Evolutionary conservation across 2,113 vertebrate genomes (phyloP).

Genomic region (Bos indicus): DNA sequence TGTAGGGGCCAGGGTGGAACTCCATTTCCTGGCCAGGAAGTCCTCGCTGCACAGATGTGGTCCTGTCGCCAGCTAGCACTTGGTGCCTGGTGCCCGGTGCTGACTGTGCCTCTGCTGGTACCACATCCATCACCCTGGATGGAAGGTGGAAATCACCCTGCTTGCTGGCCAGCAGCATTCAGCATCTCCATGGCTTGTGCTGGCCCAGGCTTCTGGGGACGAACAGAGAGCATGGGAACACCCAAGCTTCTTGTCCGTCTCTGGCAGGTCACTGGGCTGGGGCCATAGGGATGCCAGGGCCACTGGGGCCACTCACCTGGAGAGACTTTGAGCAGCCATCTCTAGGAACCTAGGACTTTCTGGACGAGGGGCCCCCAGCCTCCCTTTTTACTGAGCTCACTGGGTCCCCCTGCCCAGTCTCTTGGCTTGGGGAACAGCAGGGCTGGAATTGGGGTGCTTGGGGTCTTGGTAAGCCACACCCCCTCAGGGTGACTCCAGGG

Average conservation of each 20-base stretch:
- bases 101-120: too few species aligned
- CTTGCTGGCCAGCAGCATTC: neutral
- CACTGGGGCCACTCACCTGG: fast-evolving
- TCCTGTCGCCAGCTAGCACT: fast-evolving
- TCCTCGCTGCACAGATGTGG: neutral
- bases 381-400: neutral
- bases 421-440: neutral
- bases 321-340: neutral
- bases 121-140: neutral
- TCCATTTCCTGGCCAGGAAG: neutral
- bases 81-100: fast-evolving
- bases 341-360: neutral
- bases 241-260: fast-evolving
- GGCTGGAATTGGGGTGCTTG: neutral
- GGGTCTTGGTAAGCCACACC: neutral
- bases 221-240: fast-evolving
- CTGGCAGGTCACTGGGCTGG: neutral
- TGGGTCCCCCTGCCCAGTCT: too few species aligned
- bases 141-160: neutral
- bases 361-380: fast-evolving
- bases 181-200: neutral
- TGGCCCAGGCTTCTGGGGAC: neutral
- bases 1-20: fast-evolving
- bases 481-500: neutral
- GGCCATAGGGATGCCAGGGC: neutral